A percentile compares a stretch with the other conserved stretches of the same genome.
phyloP scores from a whole-genome alignment of 2,888 invertebrate genomes.

The Clanis bilineata region DNA sequence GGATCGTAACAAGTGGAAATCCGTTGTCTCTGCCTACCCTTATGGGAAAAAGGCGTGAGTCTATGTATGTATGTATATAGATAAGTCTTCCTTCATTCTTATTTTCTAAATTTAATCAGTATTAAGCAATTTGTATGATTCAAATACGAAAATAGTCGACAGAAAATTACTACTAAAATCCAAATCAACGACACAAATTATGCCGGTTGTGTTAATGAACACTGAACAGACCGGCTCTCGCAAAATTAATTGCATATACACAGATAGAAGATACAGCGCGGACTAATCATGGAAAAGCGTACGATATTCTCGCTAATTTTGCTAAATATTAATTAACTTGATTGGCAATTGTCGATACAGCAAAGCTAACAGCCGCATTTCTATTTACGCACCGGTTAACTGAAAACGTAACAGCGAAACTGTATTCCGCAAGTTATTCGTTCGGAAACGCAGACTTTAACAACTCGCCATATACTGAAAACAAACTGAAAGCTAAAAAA shows the following conservation, averaged over 20 bases:
- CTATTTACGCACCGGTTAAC: neutral
- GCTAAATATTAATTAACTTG: slow-evolving; percentile 7
- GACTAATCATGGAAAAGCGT: neutral
- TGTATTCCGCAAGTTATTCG: neutral
- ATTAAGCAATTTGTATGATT: neutral
- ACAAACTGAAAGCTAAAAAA: slow-evolving; percentile 14
- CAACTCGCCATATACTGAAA: slow-evolving; percentile 1
- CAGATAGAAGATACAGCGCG: neutral
- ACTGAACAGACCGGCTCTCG: neutral
- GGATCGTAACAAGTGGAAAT: no score
- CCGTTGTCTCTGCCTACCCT: no score
- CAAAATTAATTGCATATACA: neutral
- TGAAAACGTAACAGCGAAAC: neutral
- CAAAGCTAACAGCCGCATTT: neutral
- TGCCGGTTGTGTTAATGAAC: slow-evolving; percentile 3
- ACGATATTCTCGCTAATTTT: neutral
- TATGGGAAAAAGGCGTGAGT: no score
- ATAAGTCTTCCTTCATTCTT: neutral
- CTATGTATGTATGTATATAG: no score
- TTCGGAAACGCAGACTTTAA: slow-evolving; percentile 5
- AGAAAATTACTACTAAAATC: neutral
- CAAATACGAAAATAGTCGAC: neutral
- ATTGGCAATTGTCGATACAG: slow-evolving; percentile 1
- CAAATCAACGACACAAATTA: neutral
- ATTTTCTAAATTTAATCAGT: neutral